These are phyloP conservation scores for Eptesicus fuscus DNA, from an alignment of 2,113 vertebrate species.

Conservation along the genomic window DNA sequence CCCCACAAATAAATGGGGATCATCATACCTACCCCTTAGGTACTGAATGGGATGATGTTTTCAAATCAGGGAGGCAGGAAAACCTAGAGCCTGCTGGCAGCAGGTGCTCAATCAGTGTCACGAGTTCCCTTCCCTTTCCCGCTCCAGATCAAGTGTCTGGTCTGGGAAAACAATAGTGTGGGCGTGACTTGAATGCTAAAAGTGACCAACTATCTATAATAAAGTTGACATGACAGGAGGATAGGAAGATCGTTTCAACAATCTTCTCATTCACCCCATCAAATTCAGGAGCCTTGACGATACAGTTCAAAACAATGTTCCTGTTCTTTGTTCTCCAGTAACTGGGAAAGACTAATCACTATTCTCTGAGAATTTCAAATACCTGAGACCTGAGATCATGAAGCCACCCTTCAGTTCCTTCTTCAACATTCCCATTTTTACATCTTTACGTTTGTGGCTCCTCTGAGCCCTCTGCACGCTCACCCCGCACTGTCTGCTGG, in stretches of 20 bases:
- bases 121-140: not conserved
- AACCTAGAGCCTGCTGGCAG: not conserved
- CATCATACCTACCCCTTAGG: not conserved
- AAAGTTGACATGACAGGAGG: not conserved
- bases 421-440: not conserved
- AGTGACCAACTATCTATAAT: not conserved
- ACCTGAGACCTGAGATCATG: not conserved
- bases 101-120: not conserved
- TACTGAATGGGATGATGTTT: not conserved
- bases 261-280: not conserved
- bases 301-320: not conserved
- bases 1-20: not conserved
- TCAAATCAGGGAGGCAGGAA: not conserved
- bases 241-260: not conserved
- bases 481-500: not conserved
- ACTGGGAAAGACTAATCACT: not conserved
- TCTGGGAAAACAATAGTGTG: not conserved
- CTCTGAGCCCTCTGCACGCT: not conserved
- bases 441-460: not conserved
- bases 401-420: not conserved
- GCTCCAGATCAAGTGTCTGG: not conserved
- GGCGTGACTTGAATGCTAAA: not conserved
- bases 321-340: not conserved
- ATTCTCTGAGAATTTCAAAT: not conserved
- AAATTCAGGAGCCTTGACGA: not conserved